Percentiles rank a stretch among this genome's conserved stretches.
These are phyloP conservation scores for Nomia melanderi DNA, from an alignment of 1,140 invertebrate species.

Conservation along the genomic window DNA sequence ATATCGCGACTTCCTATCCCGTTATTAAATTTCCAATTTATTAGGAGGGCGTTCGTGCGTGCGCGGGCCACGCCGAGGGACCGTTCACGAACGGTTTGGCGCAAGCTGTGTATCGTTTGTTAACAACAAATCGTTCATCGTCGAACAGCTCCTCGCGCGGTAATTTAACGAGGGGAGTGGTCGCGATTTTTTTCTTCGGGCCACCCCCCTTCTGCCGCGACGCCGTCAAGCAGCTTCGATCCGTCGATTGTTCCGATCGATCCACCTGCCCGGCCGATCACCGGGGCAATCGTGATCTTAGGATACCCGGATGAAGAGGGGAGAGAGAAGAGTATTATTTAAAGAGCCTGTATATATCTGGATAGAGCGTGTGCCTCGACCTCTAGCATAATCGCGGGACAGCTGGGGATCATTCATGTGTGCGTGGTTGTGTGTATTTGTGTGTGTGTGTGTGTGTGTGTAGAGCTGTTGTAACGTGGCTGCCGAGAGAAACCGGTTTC, in stretches of 20 bases:
- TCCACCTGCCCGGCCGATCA: constrained; percentile 25
- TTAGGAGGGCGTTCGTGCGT: too few species aligned
- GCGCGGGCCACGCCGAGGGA: too few species aligned
- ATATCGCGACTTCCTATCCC: too few species aligned
- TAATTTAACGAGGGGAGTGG: constrained; percentile 1
- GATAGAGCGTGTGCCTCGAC: constrained; percentile 42
- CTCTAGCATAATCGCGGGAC: constrained; percentile 50
- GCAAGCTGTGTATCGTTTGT: not conserved
- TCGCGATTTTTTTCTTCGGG: not conserved
- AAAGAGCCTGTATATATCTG: constrained; percentile 26
- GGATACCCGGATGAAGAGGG: too few species aligned
- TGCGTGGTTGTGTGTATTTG: not conserved
- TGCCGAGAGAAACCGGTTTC: constrained; percentile 38
- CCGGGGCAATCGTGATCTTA: too few species aligned
- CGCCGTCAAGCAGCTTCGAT: too few species aligned
- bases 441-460: too few species aligned
- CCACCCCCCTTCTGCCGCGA: too few species aligned
- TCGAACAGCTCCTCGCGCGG: not conserved
- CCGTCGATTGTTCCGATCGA: constrained; percentile 22
- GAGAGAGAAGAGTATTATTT: constrained; percentile 30
- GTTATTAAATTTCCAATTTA: too few species aligned
- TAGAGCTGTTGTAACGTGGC: not conserved
- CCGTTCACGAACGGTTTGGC: not conserved
- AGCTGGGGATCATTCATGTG: constrained; percentile 27
- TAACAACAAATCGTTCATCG: constrained; percentile 21